phyloP scores from a whole-genome alignment of 2,113 vertebrate species.

The Geococcyx californianus region DNA sequence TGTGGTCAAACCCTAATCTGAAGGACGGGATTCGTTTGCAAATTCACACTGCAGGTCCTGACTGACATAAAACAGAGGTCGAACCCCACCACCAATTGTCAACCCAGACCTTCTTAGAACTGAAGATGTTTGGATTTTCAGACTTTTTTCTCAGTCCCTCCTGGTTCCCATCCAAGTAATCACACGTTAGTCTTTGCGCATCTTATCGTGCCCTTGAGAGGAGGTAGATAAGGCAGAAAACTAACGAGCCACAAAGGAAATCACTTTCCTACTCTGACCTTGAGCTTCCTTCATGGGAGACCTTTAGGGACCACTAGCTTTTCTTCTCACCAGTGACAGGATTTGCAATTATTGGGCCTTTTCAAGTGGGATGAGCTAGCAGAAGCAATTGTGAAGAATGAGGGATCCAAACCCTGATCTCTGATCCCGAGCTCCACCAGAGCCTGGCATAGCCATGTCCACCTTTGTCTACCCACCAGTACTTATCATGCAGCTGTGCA shows the following conservation, averaged over 20 bases:
- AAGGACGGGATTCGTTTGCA: background rate
- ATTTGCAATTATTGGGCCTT: background rate
- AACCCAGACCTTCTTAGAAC: background rate
- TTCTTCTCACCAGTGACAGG: background rate
- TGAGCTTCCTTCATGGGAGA: background rate
- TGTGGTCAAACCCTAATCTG: background rate
- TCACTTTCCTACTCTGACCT: background rate
- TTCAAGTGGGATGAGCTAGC: background rate
- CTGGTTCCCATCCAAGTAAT: background rate
- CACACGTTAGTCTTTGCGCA: background rate
- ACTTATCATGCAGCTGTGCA: background rate
- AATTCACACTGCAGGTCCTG: background rate
- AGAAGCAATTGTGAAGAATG: background rate
- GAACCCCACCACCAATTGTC: background rate
- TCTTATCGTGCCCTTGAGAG: background rate
- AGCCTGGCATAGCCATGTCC: accelerated
- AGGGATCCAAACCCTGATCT: background rate
- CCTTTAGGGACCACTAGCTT: background rate
- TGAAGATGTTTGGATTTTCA: background rate
- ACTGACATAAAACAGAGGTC: background rate
- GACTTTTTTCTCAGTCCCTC: background rate
- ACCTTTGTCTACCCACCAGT: background rate
- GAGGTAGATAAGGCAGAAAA: background rate
- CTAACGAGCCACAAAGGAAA: background rate
- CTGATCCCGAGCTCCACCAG: background rate